Conservation (phyloP, 1,140 invertebrate species). For the Euglossa dilemma region DNA sequence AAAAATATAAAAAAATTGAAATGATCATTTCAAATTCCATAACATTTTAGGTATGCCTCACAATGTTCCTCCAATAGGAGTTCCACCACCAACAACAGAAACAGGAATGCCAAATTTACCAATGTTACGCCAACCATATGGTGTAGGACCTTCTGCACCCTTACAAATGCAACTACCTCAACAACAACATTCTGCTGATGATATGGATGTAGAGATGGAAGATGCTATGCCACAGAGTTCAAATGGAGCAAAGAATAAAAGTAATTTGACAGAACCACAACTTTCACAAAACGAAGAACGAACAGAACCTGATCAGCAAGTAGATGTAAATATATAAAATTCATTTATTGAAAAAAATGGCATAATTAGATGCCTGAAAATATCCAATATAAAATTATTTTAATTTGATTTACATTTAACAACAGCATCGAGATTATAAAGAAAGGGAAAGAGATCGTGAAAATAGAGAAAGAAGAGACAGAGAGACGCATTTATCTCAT, state of each 20-base stretch:
- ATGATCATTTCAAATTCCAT: background rate
- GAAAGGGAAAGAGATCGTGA: constrained; percentile 77
- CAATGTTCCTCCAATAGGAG: constrained; percentile 80
- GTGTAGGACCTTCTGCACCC: constrained; percentile 78
- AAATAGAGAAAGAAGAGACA: constrained; percentile 73
- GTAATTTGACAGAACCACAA: constrained; percentile 78
- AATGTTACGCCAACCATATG: constrained; percentile 77
- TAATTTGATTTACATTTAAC: constrained; percentile 14
- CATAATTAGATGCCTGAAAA: background rate
- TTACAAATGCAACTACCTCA: constrained; percentile 80
- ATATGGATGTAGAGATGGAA: constrained; percentile 87
- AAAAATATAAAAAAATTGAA: background rate
- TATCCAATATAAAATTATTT: background rate
- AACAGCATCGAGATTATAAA: constrained; percentile 63
- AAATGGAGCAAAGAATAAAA: constrained; percentile 66
- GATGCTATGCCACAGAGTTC: constrained; percentile 80
- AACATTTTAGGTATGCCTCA: constrained; percentile 77
- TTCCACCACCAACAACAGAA: constrained; percentile 79
- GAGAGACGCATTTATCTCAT: constrained; percentile 63
- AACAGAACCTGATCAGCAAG: constrained; percentile 67
- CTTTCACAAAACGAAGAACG: constrained; percentile 70
- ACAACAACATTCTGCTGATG: constrained; percentile 78
- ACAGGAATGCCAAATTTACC: constrained; percentile 77
- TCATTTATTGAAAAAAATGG: background rate
- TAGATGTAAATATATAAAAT: constrained; percentile 29